These are phyloP conservation scores for Leptobrachium leishanense DNA, from an alignment of 2,113 vertebrate genomes.

Conservation along the genomic window DNA sequence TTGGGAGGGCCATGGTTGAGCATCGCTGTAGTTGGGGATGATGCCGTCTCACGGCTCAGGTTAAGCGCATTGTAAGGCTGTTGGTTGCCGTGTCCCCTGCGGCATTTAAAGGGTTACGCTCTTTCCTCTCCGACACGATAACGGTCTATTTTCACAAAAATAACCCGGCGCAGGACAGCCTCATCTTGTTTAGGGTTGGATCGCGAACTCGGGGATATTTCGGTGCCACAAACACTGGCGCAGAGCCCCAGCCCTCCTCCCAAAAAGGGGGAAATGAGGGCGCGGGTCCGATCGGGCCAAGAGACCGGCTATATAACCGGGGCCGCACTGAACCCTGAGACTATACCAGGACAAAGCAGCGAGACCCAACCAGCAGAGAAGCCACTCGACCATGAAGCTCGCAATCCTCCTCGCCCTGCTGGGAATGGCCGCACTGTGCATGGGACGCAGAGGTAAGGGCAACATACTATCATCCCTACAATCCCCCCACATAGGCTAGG, in stretches of 20 bases:
- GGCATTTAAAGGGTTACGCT: not conserved
- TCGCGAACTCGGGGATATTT: constrained; percentile 36
- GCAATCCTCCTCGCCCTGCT: constrained; percentile 46
- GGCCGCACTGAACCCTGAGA: fast-evolving
- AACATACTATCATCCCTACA: not conserved
- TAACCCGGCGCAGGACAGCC: not conserved
- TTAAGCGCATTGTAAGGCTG: too few species aligned
- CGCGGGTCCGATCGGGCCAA: not conserved
- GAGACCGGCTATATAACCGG: constrained; percentile 54
- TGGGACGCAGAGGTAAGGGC: constrained; percentile 54
- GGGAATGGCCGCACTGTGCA: constrained; percentile 52
- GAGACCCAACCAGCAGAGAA: not conserved
- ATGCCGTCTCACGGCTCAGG: too few species aligned
- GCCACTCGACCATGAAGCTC: constrained; percentile 55
- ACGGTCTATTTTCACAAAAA: not conserved
- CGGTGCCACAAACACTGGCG: constrained; percentile 57
- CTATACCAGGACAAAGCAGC: not conserved
- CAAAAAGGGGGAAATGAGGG: not conserved
- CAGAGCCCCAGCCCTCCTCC: not conserved
- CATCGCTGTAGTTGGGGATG: too few species aligned
- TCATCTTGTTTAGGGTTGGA: not conserved
- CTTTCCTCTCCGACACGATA: not conserved
- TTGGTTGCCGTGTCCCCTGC: not conserved
- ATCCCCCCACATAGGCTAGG: too few species aligned
- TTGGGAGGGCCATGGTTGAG: too few species aligned